Evolutionary conservation across 2,888 invertebrate genomes (phyloP), one percentile per base, ranked within the genome.

Genomic region (Lepidochitona cinerea): DNA sequence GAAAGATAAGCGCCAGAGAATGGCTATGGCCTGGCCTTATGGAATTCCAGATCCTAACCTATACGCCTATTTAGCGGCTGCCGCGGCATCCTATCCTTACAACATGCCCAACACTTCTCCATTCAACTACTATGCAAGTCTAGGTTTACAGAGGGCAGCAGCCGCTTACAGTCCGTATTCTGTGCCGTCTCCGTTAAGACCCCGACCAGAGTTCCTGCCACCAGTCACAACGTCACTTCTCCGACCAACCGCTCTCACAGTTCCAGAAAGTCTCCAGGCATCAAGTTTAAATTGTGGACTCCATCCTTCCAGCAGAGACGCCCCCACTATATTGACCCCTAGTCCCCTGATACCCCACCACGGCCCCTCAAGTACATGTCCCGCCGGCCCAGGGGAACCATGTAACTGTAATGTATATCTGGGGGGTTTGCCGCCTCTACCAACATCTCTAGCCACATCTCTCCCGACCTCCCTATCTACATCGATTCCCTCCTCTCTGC

Each of bases 1-100:
- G 97, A 97, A 99, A 89, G 98, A 99, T 92, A 99, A 99, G 87
- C 93, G 99, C 0, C 98, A 99, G 89, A 93, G 97, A 23, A 95
- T 97, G 90, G 96, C 97, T 0, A 94, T 98, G 82, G 95, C 96
- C 0, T 98, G 98, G 98, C 98, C 98, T 0, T 97, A 97, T 91
- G 87, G 87, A 7, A 85, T 87, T 32, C 95, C 96, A 0, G 98
- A 98, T 87, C 97, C 98, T 0, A 95, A 96, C 0, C 94, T 98
- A 85, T 97, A 97, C 5, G 91, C 92, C 59, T 97, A 97, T 1
- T 95, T 97, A 41, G 93, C 98, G 9, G 93, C 97, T 0, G 97
- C 97, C 87, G 97, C 97, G 0, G 86, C 89, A 35, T 83, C 86
- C 2, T 84, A 84, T 73, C 85, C 85, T n/a, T 87, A 85, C 77